Percentiles rank a stretch among this genome's conserved stretches.
These are phyloP conservation scores for Stercorarius parasiticus DNA, from an alignment of 2,113 vertebrate species.

Conservation along the genomic window DNA sequence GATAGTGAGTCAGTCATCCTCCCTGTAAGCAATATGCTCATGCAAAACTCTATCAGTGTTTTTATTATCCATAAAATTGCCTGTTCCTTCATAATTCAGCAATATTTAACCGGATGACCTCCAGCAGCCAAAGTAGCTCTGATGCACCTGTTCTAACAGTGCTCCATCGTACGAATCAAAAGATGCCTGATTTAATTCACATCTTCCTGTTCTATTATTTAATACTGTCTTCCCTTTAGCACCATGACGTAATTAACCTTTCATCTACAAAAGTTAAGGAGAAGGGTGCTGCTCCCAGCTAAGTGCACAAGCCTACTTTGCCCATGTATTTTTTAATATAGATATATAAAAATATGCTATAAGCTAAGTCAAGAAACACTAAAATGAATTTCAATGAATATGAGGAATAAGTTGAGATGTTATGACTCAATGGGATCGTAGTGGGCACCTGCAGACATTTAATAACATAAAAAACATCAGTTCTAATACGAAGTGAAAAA, in stretches of 20 bases:
- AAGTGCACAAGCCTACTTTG: neutral
- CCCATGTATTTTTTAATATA: neutral
- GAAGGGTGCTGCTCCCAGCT: neutral
- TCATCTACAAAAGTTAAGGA: neutral
- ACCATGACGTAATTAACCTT: neutral
- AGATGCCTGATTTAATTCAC: neutral
- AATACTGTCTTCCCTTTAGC: neutral
- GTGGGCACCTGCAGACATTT: neutral
- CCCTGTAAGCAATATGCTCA: neutral
- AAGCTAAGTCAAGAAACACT: neutral
- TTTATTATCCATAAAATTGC: constrained; percentile 21
- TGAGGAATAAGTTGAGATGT: neutral
- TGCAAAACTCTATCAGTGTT: neutral
- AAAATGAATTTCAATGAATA: neutral
- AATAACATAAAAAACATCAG: neutral
- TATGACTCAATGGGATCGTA: neutral
- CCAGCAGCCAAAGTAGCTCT: neutral
- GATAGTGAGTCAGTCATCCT: neutral
- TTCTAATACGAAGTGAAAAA: neutral
- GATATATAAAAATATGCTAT: neutral
- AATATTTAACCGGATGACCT: neutral
- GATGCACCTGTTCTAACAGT: neutral
- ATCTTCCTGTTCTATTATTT: constrained; percentile 25
- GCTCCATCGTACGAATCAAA: neutral
- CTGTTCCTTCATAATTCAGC: constrained; percentile 4